Evolutionary conservation across 2,113 vertebrate species (phyloP).

Genomic region (Peromyscus leucopus): DNA sequence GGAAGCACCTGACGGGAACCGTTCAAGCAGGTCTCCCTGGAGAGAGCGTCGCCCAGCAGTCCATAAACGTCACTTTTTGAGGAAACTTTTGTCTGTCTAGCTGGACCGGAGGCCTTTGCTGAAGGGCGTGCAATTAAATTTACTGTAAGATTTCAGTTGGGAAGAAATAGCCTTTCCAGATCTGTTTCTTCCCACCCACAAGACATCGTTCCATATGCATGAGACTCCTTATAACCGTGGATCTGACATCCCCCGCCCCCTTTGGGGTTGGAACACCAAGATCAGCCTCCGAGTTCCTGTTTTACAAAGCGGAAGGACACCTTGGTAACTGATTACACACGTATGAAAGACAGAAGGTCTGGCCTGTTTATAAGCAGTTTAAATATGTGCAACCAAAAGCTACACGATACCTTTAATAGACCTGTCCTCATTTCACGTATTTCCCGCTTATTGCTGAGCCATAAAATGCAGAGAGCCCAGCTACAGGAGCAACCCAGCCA

Average conservation of each 20-base stretch:
- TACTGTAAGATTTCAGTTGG: slow-evolving; percentile 5
- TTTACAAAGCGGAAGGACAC: slow-evolving; percentile 33
- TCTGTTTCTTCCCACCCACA: slow-evolving; percentile 21
- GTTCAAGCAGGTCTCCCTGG: neutral
- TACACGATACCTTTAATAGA: slow-evolving; percentile 35
- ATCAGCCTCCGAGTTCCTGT: slow-evolving; percentile 35
- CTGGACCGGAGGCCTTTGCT: slow-evolving; percentile 5
- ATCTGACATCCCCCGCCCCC: neutral
- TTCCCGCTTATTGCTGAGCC: slow-evolving; percentile 43
- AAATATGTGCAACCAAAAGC: slow-evolving; percentile 56
- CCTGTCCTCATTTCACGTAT: slow-evolving; percentile 42
- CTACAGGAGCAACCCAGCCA: slow-evolving; percentile 57
- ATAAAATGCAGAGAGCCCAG: slow-evolving; percentile 37
- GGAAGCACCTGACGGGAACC: neutral
- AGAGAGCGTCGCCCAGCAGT: neutral
- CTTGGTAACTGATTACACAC: slow-evolving; percentile 60
- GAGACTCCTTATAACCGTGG: slow-evolving; percentile 18
- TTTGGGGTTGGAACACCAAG: slow-evolving; percentile 27
- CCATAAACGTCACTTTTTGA: neutral
- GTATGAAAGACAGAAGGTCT: slow-evolving; percentile 41
- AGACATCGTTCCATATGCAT: neutral
- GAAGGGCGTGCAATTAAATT: neutral
- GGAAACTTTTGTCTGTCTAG: slow-evolving; percentile 22
- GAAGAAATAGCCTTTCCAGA: slow-evolving; percentile 10
- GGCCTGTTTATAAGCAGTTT: slow-evolving; percentile 60